These are phyloP conservation scores for Halcyon badia DNA, from an alignment of 2,797 vertebrate species.

Conservation along the genomic window DNA sequence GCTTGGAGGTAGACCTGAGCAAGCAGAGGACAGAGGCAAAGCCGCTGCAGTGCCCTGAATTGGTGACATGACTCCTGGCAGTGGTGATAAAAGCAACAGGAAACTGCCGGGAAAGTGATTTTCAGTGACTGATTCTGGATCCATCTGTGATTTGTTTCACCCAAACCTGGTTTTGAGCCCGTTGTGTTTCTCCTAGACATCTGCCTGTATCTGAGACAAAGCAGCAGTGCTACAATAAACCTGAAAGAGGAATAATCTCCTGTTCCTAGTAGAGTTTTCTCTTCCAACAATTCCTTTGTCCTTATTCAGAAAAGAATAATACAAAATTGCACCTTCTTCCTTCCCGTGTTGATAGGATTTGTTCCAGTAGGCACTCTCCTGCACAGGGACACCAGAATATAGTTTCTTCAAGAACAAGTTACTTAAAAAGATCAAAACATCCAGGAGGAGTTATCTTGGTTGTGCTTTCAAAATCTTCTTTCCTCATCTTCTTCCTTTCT, in stretches of 20 bases:
- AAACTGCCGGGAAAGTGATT: not conserved
- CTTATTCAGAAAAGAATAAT: slow-evolving; percentile 9
- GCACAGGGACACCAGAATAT: slow-evolving; percentile 8
- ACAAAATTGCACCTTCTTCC: slow-evolving; percentile 12
- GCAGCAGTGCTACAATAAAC: not conserved
- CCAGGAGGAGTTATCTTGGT: slow-evolving; percentile 34
- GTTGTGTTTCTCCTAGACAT: not conserved
- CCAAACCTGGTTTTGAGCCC: not conserved
- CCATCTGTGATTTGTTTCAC: not conserved
- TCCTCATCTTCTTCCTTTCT: slow-evolving; percentile 21
- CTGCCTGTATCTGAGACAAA: not conserved
- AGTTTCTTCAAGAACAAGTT: slow-evolving; percentile 27
- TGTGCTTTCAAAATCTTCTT: slow-evolving; percentile 53
- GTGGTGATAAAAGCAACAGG: not conserved
- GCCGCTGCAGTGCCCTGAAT: not conserved
- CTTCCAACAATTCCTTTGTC: not conserved
- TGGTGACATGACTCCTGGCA: not conserved
- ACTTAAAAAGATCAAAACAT: slow-evolving; percentile 43
- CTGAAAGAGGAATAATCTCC: not conserved
- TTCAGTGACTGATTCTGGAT: not conserved
- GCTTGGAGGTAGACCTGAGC: not conserved
- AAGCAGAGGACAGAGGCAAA: not conserved
- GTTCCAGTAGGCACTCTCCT: not conserved
- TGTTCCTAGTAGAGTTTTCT: not conserved
- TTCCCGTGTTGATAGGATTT: not conserved